Base-by-base conservation (phyloP, 2,888 invertebrate genomes). In the Cryptocephalus moraei region DNA sequence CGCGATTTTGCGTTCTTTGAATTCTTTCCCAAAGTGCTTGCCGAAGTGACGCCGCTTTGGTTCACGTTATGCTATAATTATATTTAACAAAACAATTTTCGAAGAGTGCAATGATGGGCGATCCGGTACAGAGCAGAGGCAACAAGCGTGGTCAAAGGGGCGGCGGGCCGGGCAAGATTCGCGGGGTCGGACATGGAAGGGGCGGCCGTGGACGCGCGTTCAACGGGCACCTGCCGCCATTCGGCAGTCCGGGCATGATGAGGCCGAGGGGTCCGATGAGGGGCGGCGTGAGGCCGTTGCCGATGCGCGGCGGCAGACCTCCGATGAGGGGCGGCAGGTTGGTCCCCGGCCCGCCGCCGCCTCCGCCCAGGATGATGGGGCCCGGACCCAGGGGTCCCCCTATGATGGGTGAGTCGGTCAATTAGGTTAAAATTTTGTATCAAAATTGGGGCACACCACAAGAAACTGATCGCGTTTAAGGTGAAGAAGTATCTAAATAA, bases 251-350 rank as follows among this genome's bases (percentile, higher is more conserved):
- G 32, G 49, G 49, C 11, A 55, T 55, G 48, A 58, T 58, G 54
- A 47, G 57, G 44, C 56, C 55, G 8, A 53, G 55, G 14, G 57
- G 55, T 34, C 65, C 61, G 8, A 59, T 62, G 32, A 62, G 63
- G 13, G 61, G 64, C 10, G 59, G 57, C 31, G 60, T 63, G 60
- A 52, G 62, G 41, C 66, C 64, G 8, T 57, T 55, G 3, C 57
- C 56, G 39, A 63, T 65, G 61, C 57, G 66, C 22, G 57, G 52
- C 41, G 58, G 45, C 36, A 48, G 48, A 41, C 54, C 52, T 6
- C 54, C 52, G 12, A 51, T 56, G 51, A 43, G 56, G 40, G 55
- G 54, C 10, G 43, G 55, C 52, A 60, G 31, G 12, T 9, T 62
- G 22, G 56, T 59, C 38, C 57, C 59, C 41, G 54, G 54, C 11